Base-by-base conservation (phyloP, 2,113 vertebrate species). In the Coreoperca whiteheadi region DNA sequence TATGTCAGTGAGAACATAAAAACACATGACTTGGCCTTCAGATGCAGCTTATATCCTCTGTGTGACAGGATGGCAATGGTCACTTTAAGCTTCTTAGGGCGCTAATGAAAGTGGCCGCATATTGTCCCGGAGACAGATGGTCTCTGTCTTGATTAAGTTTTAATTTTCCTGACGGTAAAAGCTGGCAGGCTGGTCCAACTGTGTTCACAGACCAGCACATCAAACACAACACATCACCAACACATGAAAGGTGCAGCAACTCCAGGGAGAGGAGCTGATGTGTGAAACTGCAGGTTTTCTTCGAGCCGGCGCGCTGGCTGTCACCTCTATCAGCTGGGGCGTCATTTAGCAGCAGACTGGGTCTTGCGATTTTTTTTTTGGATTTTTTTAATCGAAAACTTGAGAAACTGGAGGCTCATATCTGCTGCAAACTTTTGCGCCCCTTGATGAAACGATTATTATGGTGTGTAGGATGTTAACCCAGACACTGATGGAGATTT, bases 51-150 rank as follows among this genome's bases (percentile, higher is more conserved):
- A 0, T 14, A 25, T 84, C 46, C 30, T 50, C 53, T 41, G 65
- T 41, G 82, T 61, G 88, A 77, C 90, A 77, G 83, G 74, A 89
- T 71, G 81, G 84, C 79, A 85, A 82, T 81, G 69, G 41, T 46
- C 66, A 37, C 85, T 85, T 32, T 95, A 96, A 96, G 94, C 94
- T 89, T 88, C 95, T 95, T 95, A 94, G 12, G 66, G 82, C 71
- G 56, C 79, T 93, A 92, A 95, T 95, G 90, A 93, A 93, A 91
- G 94, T 92, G 92, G 85, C 85, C 88, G 85, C 89, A 64, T 51
- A 86, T 92, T 92, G 92, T 92, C 89, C 82, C 6, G 57, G 28
- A 87, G 91, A 93, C 95, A 96, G 95, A 96, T 96, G 95, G 94
- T 92, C 88, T 87, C 84, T 89, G 48, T 84, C 93, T 93, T 94